A percentile compares a stretch with the other conserved stretches of the same genome.
These are phyloP conservation scores for Myiozetetes cayanensis DNA, from an alignment of 2,113 vertebrate genomes.

Conservation along the genomic window DNA sequence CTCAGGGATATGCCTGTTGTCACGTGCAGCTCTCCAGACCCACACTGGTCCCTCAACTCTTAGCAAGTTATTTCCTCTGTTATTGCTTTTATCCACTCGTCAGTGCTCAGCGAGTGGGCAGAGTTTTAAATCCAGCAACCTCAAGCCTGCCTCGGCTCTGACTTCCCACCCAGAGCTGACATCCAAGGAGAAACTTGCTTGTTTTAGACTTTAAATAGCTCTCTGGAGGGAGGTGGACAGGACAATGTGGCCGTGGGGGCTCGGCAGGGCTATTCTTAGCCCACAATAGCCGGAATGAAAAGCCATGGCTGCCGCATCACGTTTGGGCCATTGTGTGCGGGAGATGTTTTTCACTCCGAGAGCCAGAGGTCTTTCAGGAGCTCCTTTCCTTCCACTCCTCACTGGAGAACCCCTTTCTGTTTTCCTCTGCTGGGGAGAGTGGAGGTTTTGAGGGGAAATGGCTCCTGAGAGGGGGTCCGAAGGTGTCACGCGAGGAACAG, in stretches of 20 bases:
- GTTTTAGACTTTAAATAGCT: conserved; percentile 63
- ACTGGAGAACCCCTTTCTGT: not conserved
- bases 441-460: not conserved
- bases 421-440: not conserved
- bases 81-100: not conserved
- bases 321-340: conserved; percentile 36
- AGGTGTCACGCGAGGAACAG: fast-evolving
- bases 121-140: not conserved
- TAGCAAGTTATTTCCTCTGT: not conserved
- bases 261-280: conserved; percentile 72
- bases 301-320: conserved; percentile 20
- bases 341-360: not conserved
- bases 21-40: not conserved
- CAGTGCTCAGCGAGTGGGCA: fast-evolving
- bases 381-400: not conserved
- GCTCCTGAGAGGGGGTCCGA: not conserved
- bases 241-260: conserved; percentile 44
- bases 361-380: not conserved
- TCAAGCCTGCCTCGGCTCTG: not conserved
- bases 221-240: conserved; percentile 29
- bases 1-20: fast-evolving
- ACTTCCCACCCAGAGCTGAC: not conserved
- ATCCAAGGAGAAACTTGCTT: not conserved
- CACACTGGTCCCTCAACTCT: not conserved
- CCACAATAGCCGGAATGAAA: conserved; percentile 73